Conservation (phyloP, 2,797 vertebrate genomes). For the Anguilla pacifica region DNA sequence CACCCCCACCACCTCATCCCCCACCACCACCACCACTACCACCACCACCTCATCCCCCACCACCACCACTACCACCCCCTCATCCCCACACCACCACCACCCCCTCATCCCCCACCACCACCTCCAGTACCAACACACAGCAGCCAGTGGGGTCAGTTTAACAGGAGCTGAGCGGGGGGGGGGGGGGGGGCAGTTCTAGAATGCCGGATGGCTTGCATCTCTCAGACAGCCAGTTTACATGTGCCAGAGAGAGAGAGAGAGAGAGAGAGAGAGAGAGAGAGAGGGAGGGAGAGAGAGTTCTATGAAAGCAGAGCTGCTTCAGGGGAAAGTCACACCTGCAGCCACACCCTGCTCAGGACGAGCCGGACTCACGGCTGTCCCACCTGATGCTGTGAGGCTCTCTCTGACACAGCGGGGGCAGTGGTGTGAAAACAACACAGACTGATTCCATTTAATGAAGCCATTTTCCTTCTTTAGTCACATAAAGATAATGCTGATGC, state of each 20-base stretch:
- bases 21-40: too few relatives aligned
- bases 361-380: not conserved
- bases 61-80: not conserved
- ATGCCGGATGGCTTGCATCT: not conserved
- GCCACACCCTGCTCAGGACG: not conserved
- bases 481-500: too few relatives aligned
- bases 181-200: not conserved
- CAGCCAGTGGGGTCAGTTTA: not conserved
- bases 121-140: not conserved
- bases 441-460: too few relatives aligned
- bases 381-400: not conserved
- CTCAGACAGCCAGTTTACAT: not conserved
- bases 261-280: not conserved
- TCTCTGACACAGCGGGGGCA: not conserved
- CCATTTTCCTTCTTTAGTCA: too few relatives aligned
- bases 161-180: not conserved
- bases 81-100: not conserved
- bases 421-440: not conserved
- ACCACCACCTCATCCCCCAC: too few relatives aligned
- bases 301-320: not conserved
- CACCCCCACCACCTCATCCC: too few relatives aligned
- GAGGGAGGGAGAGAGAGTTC: not conserved
- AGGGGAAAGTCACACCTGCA: not conserved
- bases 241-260: not conserved
- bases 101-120: slow-evolving; percentile 14